Base-by-base conservation (phyloP, 2,113 vertebrate genomes). In the Cheirogaleus medius region DNA sequence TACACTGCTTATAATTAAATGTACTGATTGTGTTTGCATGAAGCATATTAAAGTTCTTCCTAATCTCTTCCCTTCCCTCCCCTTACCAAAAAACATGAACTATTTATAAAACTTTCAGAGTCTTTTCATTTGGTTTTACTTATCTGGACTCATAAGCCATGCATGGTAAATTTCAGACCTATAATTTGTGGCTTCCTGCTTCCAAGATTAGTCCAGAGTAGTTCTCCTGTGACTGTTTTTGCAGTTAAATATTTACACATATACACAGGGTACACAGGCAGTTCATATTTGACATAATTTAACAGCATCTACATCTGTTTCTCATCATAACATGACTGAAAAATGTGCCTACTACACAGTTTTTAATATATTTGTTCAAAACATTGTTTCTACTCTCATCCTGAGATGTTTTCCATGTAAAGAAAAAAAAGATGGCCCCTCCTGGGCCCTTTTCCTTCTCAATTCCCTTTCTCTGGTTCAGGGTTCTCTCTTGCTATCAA, bases 161-260 rank as follows among this genome's bases (percentile, higher is more conserved):
- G 87, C 42, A 87, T 91, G 94, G 97, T 96, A 98, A 96, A 98
- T 97, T 98, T 98, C 98, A 98, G 96, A 95, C 95, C 97, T 97
- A 56, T 98, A 98, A 99, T 99, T 98, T 98, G 98, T 98, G 98
- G 98, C 96, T 99, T 99, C 97, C 98, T 98, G 98, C 94, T 95
- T 98, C 96, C 71, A 96, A 96, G 89, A 97, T 97, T 74, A 69
- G 95, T 98, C 96, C 98, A 85, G 97, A 98, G 84, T 42, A 58
- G 47, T 95, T 98, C 92, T 95, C 96, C 92, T 89, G 93, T 86
- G 97, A 98, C 97, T 98, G 95, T 96, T 98, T 78, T 90, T 98
- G 92, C 94, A 98, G 97, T 96, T 98, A 98, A 98, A 98, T 98
- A 98, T 98, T 99, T 98, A 98, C 97, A 97, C 95, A 95, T 84